Evolutionary conservation across 2,797 vertebrate genomes (phyloP), one percentile per base, ranked within the genome.

Genomic region (Smutsia temminckii): DNA sequence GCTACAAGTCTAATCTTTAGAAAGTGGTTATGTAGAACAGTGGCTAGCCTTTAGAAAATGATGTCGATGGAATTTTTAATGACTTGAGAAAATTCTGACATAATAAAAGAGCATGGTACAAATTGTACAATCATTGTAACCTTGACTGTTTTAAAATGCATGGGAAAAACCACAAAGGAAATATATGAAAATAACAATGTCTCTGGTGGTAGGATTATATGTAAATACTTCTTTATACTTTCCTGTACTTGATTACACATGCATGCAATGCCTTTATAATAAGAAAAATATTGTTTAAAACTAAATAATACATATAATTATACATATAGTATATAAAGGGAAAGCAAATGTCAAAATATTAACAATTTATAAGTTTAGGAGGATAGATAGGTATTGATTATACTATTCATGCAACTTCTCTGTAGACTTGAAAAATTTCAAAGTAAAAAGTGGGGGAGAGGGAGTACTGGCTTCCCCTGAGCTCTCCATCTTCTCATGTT

Each of bases 221-320:
- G 10, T 53, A 74, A 64, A 9, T 49, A 20, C 71, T 81, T 46
- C 79, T 81, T 68, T 42, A 25, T 92, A 25, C 34, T 57, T 84
- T 88, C 23, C 69, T 68, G 0, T 81, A 49, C 61, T 63, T 37
- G n/a, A 78, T 78, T 42, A 57, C 29, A n/a, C 4, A 18, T 37
- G 29, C 53, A 51, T 53, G 27, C 68, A 51, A 27, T 83, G 71
- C 42, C 92, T 86, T 86, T 66, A n/a, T 55, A 69, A 17, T 37
- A 72, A 66, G 25, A 89, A 95, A 90, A 59, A 64, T 37, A 63
- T 20, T 51, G 8, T 69, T 88, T 93, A 55, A 84, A 90, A 68
- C 34, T 61, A 49, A 61, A 59, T 13, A 68, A 2, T 37, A 64
- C 66, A 6, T 64, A 25, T 78, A 86, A 64, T 80, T 66, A 66